Evolutionary conservation across 2,888 invertebrate genomes (phyloP), one percentile per base, ranked within the genome.

Genomic region (Rutpela maculata): DNA sequence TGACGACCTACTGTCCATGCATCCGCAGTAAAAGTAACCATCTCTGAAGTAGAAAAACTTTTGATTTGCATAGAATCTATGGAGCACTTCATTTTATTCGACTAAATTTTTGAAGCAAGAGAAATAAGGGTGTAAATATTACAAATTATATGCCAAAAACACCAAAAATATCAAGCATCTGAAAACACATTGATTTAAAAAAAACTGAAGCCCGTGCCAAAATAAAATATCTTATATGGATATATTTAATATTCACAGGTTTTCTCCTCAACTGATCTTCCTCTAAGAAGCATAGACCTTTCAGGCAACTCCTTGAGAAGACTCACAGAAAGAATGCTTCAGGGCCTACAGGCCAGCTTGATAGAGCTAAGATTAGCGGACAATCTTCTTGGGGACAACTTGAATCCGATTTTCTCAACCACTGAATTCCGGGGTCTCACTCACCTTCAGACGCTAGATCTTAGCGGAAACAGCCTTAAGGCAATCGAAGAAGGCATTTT

Each of bases 321-420:
- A 78, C 90, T 98, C 65, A 95, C 96, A 3, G 96, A 97, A 83
- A 92, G 95, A 68, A 91, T 95, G 1, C 91, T 97, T 62, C 92
- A 92, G 18, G 94, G 94, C 0, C 90, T 95, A 0, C 92, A 92
- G 81, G 91, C 92, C 1, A 93, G 94, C 11, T 90, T 97, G 56
- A 93, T 93, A 19, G 94, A 94, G 84, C 88, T 97, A 56, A 92
- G 93, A 17, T 89, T 98, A 71, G 92, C 95, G 35, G 93, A 96
- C 86, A 98, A 98, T 88, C 90, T 96, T n/a, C 91, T 98, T 35
- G 97, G 97, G 0, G 97, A 97, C 87, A 96, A 95, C 85, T 90
- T 97, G 35, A 97, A 97, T 90, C 97, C 97, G 0, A 96, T 97
- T 82, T 97, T 97, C 89, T 96, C 96, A 19, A 95, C 95, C 59